Base-by-base conservation (phyloP, 2,797 vertebrate genomes). In the Hemibagrus guttatus region DNA sequence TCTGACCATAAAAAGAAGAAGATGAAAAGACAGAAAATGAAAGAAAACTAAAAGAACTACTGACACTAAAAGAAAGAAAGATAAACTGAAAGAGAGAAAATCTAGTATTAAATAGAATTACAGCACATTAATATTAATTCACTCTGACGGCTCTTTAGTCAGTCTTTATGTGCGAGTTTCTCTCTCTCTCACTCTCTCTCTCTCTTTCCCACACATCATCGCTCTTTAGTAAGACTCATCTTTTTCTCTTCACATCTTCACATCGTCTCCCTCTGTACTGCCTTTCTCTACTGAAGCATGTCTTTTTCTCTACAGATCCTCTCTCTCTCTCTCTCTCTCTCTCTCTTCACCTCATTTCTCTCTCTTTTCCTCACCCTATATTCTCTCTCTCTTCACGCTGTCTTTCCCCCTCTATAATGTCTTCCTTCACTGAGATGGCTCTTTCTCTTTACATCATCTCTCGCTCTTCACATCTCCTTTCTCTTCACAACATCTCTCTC, bases 81-180 rank as follows among this genome's bases (percentile, higher is more conserved):
- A 71, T 23, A 74, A 31, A 54, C 3, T 9, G 12, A 28, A 28
- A 52, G 26, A 54, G 49, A 75, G 26, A 54, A 17, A 52, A 74
- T 46, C 4, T 12, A 42, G 8, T 74, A 49, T 49, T 14, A 74
- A 16, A 74, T 1, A 49, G 71, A 74, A 49, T 74, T 74, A 49
- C 42, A 49, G 71, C 71, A n/a, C n/a, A 74, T 74, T 74, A 46
- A 74, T 74, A 74, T 72, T 49, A 13, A 72, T 49, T 49, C 42
- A 72, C 9, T 46, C 71, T 74, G 23, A n/a, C n/a, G 46, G 17
- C 46, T 9, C 72, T 28, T 28, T 35, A 68, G 31, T 68, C 21
- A 5, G 69, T 26, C 35, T 74, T 74, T 71, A 21, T 71, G 9
- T 71, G 17, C 9, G 1, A 42, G 39, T 23, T 3, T 23, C 9